Conservation (phyloP, 2,888 invertebrate genomes). For the Maniola hyperantus region DNA sequence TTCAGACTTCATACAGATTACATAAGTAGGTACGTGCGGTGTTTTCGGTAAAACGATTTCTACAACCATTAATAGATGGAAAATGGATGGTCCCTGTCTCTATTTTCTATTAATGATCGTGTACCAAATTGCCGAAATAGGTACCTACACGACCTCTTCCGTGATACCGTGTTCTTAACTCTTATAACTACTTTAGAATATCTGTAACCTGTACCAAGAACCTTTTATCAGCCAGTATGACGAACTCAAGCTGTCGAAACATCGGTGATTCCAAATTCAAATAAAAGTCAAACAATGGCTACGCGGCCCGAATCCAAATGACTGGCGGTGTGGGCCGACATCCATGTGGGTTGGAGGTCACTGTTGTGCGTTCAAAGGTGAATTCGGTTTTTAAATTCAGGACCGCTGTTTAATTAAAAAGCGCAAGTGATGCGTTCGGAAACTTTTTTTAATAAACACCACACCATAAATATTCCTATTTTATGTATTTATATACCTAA, state of each 20-base stretch:
- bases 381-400: slow-evolving; percentile 33
- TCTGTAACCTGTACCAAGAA: neutral
- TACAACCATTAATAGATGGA: too few relatives aligned
- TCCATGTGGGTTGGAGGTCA: slow-evolving; percentile 80
- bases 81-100: too few relatives aligned
- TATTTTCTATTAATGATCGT: too few relatives aligned
- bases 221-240: slow-evolving; percentile 40
- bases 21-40: too few relatives aligned
- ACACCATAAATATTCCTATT: too few relatives aligned
- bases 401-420: slow-evolving; percentile 13
- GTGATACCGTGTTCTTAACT: too few relatives aligned
- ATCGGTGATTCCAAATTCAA: slow-evolving; percentile 61
- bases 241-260: slow-evolving; percentile 54
- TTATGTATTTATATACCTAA: too few relatives aligned
- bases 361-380: slow-evolving; percentile 32
- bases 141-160: too few relatives aligned
- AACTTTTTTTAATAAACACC: neutral
- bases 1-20: too few relatives aligned
- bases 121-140: too few relatives aligned
- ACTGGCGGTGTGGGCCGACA: slow-evolving; percentile 66
- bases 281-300: slow-evolving; percentile 76
- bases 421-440: slow-evolving; percentile 9
- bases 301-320: slow-evolving; percentile 75
- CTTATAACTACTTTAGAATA: too few relatives aligned
- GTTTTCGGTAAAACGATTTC: too few relatives aligned